Evolutionary conservation across 1,140 invertebrate species (phyloP), one percentile per base, ranked within the genome.

Genomic region (Dendroctonus ponderosae): DNA sequence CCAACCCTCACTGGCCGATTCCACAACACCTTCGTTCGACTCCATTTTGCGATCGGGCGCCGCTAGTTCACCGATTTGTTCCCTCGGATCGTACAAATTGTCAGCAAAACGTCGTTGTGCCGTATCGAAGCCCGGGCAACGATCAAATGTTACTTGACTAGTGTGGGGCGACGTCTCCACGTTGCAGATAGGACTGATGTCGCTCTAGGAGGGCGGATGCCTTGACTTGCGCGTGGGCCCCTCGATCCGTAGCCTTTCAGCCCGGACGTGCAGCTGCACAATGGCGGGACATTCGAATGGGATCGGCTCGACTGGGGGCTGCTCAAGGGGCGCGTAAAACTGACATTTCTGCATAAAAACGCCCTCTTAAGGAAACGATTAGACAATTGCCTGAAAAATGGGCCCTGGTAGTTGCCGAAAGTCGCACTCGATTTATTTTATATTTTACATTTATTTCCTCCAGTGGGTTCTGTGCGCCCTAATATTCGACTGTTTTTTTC

Each of bases 1-100:
- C 77, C 77, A 78, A 48, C 58, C 62, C n/a, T 77, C 75, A 37
- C 56, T 63, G 12, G 56, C 41, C 56, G 38, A 26, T 26, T 26
- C 14, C 37, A 44, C 40, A 11, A 42, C 44, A 42, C 41, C 42
- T 42, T 38, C 38, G 11, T 9, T 66, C 11, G n/a, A 40, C 12
- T 66, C 63, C 63, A 66, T 66, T 15, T 51, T 59, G 5, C 12
- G 12, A 51, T 5, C 39, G 8, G 56, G 7, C 39, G 56, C 12
- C 12, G 12, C n/a, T 15, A 7, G 0, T 51, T 51, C 14, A 11
- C 9, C 2, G 4, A 11, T 11, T 46, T 26, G 26, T 26, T 26
- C 26, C 26, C 26, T 26, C 26, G 26, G 3, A 12, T 52, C 50
- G 11, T 42, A 41, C 12, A 61, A 61, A 49, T 48, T 50, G 39